A percentile compares a stretch with the other conserved stretches of the same genome.
Evolutionary conservation across 2,113 vertebrate genomes (phyloP).

Genomic region (Sclerurus mexicanus): DNA sequence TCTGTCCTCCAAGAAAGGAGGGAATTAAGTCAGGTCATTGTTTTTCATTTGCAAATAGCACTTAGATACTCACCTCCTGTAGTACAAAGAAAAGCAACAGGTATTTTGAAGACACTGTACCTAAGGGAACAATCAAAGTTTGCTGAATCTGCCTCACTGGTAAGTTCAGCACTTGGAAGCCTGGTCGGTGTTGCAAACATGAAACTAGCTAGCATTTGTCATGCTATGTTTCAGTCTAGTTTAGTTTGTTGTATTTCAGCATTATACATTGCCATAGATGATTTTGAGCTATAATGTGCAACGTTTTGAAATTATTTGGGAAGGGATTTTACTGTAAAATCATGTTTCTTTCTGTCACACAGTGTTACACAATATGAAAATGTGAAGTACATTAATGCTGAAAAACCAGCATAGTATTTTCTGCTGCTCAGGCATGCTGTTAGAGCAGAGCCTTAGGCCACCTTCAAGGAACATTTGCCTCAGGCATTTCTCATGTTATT

Average conservation of each 20-base stretch:
- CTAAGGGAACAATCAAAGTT: neutral
- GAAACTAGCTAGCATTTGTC: neutral
- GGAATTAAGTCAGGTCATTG: neutral
- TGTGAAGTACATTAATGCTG: neutral
- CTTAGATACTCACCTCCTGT: neutral
- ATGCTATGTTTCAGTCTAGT: neutral
- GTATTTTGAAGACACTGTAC: neutral
- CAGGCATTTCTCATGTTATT: neutral
- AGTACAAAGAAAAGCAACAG: neutral
- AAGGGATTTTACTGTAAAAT: neutral
- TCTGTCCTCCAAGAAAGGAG: neutral
- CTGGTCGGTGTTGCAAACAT: neutral
- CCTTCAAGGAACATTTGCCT: neutral
- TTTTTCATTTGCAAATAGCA: neutral
- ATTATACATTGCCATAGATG: neutral
- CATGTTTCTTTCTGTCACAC: neutral
- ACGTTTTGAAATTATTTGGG: neutral
- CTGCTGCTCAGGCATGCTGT: neutral
- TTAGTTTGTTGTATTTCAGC: neutral
- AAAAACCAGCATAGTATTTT: neutral
- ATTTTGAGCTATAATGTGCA: neutral
- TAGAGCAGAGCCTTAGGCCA: neutral
- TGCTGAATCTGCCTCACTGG: neutral
- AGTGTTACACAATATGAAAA: neutral
- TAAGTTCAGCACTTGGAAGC: neutral